Base-by-base conservation (phyloP, 1,140 invertebrate species). In the Limonius californicus region DNA sequence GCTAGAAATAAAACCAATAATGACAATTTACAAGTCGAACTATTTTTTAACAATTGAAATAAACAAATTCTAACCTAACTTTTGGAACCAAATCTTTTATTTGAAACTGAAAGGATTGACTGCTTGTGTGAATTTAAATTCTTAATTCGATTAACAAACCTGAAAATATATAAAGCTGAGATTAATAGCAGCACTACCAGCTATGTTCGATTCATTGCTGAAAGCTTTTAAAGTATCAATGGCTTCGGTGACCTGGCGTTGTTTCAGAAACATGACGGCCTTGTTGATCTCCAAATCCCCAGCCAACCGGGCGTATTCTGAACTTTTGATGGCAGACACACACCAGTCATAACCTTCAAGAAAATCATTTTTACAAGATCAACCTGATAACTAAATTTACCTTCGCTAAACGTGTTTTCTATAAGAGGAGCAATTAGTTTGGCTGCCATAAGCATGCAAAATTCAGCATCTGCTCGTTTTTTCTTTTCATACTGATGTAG, bases 271-370 rank as follows among this genome's bases (percentile, higher is more conserved):
- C 73, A 94, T 92, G 53, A 95, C 86, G 0, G 94, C 94, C 78
- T 96, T 97, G 74, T 94, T 95, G 61, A 98, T 92, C 79, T 97
- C 94, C 57, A 97, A 79, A 77, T 96, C 93, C 68, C 90, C 89
- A 14, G 93, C 91, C 23, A 97, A 73, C 65, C 85, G 81, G 8
- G 87, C 80, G 70, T 92, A 91, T 62, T 81, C 78, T 23, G 87
- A 86, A 0, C 90, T 93, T 76, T 91, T 91, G 43, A 97, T 92
- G 50, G 85, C 79, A 67, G 89, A 85, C 14, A 91, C 84, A 73
- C 87, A 92, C 89, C 87, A 87, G 64, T 85, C 84, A 68, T 86
- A 85, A 16, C 84, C 86, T 87, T 27, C 23, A 27, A 27, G 23
- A n/a, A n/a, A n/a, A n/a, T n/a, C 23, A 27, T 27, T 27, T 27